Conservation (phyloP, 2,113 vertebrate species). For the Nannospalax galili region DNA sequence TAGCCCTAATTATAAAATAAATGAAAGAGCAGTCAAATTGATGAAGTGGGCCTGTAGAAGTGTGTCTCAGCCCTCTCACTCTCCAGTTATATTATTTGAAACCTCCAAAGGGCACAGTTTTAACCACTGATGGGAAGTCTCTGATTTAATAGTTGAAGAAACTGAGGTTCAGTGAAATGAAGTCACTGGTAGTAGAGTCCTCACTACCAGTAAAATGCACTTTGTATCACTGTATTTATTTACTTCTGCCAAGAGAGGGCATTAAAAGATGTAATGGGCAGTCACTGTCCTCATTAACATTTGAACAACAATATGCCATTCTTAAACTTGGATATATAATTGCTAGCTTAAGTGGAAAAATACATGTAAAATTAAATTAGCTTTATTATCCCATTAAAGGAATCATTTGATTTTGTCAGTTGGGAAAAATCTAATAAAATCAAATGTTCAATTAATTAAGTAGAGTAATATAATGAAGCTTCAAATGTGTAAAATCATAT, state of each 20-base stretch:
- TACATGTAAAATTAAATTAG: constrained; percentile 71
- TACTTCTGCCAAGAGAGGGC: background rate
- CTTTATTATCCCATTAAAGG: constrained; percentile 73
- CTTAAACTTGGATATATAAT: constrained; percentile 27
- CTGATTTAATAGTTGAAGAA: background rate
- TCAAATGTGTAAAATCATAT: constrained; percentile 62
- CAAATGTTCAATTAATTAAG: constrained; percentile 75
- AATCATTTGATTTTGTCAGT: constrained; percentile 69
- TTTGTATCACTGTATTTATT: constrained; percentile 41
- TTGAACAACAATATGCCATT: constrained; percentile 57
- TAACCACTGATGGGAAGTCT: background rate
- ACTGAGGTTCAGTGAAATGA: background rate
- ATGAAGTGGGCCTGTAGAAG: background rate
- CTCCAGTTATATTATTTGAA: background rate
- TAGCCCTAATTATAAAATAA: background rate
- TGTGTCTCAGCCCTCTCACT: background rate
- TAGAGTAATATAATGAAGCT: constrained; percentile 69
- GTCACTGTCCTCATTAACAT: constrained; percentile 44
- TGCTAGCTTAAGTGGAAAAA: constrained; percentile 67
- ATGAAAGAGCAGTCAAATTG: background rate
- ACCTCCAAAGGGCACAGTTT: background rate
- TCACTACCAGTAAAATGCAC: background rate
- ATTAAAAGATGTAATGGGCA: background rate
- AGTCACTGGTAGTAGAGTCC: background rate
- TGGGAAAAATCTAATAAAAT: constrained; percentile 75